Evolutionary conservation across 2,888 invertebrate genomes (phyloP).

Genomic region (Willowsia nigromaculata): DNA sequence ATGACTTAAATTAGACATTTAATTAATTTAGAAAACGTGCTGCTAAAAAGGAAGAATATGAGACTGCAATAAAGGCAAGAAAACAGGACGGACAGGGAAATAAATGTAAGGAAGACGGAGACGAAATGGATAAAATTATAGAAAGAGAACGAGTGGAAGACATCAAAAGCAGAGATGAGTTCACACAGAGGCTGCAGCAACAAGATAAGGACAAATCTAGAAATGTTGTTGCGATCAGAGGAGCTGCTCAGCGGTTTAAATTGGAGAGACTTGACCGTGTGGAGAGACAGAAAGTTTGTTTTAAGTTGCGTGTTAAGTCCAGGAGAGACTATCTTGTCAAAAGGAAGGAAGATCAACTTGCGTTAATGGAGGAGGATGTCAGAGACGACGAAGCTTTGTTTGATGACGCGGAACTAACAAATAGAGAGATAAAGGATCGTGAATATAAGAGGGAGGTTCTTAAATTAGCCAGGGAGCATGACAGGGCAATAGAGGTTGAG

Average conservation of each 20-base stretch:
- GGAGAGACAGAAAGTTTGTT: conserved; percentile 91
- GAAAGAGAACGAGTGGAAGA: conserved; percentile 91
- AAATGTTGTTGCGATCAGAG: conserved; percentile 86
- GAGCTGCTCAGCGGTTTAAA: conserved; percentile 94
- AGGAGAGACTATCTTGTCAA: conserved; percentile 96
- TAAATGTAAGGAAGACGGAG: conserved; percentile 80
- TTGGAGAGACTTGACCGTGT: conserved; percentile 93
- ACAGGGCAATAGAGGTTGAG: conserved; percentile 94
- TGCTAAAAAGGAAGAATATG: conserved; percentile 70
- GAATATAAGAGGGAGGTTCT: conserved; percentile 95
- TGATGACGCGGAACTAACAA: conserved; percentile 91
- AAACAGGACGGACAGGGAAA: conserved; percentile 53
- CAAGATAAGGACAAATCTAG: conserved; percentile 94
- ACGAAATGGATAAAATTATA: conserved; percentile 84
- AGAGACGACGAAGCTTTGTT: conserved; percentile 97
- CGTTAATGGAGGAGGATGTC: conserved; percentile 96
- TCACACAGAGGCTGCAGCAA: conserved; percentile 91
- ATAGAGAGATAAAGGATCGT: conserved; percentile 90
- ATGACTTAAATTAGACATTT: too few relatives aligned
- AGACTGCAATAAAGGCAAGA: conserved; percentile 66
- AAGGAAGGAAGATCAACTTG: conserved; percentile 96
- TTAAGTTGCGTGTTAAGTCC: conserved; percentile 93
- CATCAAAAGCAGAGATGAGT: conserved; percentile 95
- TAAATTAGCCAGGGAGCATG: conserved; percentile 96
- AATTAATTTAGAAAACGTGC: conserved; percentile 36